Percentiles rank a stretch among this genome's conserved stretches.
Conservation (phyloP, 2,797 vertebrate species). For the Xenentodon cancila region DNA sequence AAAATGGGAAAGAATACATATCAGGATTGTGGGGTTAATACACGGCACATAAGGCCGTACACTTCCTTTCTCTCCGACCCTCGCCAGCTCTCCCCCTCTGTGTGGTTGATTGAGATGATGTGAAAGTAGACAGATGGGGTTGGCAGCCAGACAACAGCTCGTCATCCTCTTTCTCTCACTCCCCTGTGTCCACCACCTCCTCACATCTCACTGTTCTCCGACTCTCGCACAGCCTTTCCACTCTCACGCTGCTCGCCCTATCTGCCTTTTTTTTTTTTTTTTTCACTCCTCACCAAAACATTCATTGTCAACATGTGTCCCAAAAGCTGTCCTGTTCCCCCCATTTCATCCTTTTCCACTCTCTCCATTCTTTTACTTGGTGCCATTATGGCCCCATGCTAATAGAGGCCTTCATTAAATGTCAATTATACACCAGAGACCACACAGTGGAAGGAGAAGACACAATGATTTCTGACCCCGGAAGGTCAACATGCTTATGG, state of each 20-base stretch:
- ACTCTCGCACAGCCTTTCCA: constrained; percentile 9
- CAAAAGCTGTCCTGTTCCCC: constrained; percentile 26
- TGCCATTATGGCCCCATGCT: constrained; percentile 69
- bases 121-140: constrained; percentile 83
- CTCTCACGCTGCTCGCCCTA: constrained; percentile 10
- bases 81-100: constrained; percentile 15
- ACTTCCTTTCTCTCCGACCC: constrained; percentile 28
- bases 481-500: constrained; percentile 79
- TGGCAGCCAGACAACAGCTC: constrained; percentile 82
- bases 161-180: constrained; percentile 50
- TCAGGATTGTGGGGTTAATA: too few relatives aligned
- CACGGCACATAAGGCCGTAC: not conserved
- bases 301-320: constrained; percentile 23
- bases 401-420: constrained; percentile 85
- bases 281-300: constrained; percentile 9
- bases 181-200: constrained; percentile 25
- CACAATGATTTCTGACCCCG: constrained; percentile 82
- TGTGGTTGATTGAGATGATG: constrained; percentile 73
- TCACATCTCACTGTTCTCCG: constrained; percentile 6
- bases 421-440: constrained; percentile 85
- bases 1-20: too few relatives aligned
- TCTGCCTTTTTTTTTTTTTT: constrained; percentile 6
- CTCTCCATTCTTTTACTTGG: constrained; percentile 63
- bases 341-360: constrained; percentile 27
- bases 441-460: constrained; percentile 75